Evolutionary conservation across 2,797 vertebrate species (phyloP), one percentile per base, ranked within the genome.

Genomic region (Girardinus metallicus): DNA sequence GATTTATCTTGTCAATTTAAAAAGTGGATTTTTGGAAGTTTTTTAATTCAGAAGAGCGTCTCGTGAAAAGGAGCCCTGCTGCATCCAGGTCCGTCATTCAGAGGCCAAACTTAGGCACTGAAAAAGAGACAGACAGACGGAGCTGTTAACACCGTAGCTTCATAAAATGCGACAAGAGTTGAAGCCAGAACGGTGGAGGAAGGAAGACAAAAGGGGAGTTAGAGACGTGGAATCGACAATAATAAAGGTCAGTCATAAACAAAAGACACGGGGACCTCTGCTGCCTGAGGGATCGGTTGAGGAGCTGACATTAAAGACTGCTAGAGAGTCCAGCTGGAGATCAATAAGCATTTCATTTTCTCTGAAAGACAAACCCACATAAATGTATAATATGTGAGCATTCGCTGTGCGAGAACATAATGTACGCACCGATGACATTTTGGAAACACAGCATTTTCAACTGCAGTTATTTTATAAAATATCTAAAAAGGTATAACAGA

Each of bases 321-420:
- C 62, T 79, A 88, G 74, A 81, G 21, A 36, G 75, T 80, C 75
- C 41, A 77, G 68, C 74, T 43, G 55, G 55, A 78, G 76, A 92
- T 93, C 90, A 86, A 90, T 92, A 87, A 66, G 34, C 66, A 82
- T 87, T 85, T 77, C 76, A 84, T 88, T 80, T 81, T 85, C 79
- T 77, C 49, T 74, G 73, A 41, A 60, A 80, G 83, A 82, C 80
- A 86, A 83, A 78, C 74, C 34, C 26, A 75, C 5, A 70, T 73
- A 73, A 74, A 85, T 43, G 1, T 29, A 47, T 70, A 70, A 68
- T 79, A 39, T 70, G 26, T 49, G 43, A 15, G 53, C 41, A 75
- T 75, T 26, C 36, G 73, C 21, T 18, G 53, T 44, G 10, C 34
- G 1, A 41, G 36, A 15, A 85, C 53, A 77, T 2, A 55, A 3